A percentile compares a stretch with the other conserved stretches of the same genome.
Evolutionary conservation across 2,888 invertebrate genomes (phyloP).

Genomic region (Toxonevra muliebris): DNA sequence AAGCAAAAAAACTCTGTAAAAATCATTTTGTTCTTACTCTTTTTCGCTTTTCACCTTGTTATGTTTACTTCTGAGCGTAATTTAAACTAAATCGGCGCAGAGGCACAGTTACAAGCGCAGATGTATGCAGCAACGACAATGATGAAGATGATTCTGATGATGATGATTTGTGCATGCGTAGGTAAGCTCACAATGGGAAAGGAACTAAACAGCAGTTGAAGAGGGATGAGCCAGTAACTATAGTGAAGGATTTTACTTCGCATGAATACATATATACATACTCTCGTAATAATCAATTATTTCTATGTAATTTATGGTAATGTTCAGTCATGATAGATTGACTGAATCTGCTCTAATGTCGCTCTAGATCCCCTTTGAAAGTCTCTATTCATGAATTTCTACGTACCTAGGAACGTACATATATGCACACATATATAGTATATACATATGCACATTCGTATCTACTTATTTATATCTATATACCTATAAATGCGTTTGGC

Average conservation of each 20-base stretch:
- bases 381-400: conserved; percentile 32
- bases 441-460: conserved; percentile 27
- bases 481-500: conserved; percentile 18
- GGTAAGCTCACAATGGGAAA: neutral
- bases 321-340: conserved; percentile 66
- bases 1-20: neutral
- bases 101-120: conserved; percentile 15
- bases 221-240: no score
- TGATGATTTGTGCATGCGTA: conserved; percentile 25
- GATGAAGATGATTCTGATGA: neutral
- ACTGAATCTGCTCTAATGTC: conserved; percentile 63
- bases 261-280: conserved; percentile 28
- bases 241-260: neutral
- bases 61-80: conserved; percentile 54
- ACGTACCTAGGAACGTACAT: conserved; percentile 16
- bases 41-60: conserved; percentile 14
- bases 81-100: conserved; percentile 63
- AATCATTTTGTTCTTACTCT: conserved; percentile 18
- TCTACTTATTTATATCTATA: conserved; percentile 27
- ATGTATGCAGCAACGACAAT: neutral
- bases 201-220: neutral
- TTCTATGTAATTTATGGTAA: conserved; percentile 66
- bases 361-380: conserved; percentile 64
- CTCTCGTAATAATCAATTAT: conserved; percentile 65
- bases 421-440: neutral